phyloP scores from a whole-genome alignment of 2,113 vertebrate genomes.

The Bungarus multicinctus region DNA sequence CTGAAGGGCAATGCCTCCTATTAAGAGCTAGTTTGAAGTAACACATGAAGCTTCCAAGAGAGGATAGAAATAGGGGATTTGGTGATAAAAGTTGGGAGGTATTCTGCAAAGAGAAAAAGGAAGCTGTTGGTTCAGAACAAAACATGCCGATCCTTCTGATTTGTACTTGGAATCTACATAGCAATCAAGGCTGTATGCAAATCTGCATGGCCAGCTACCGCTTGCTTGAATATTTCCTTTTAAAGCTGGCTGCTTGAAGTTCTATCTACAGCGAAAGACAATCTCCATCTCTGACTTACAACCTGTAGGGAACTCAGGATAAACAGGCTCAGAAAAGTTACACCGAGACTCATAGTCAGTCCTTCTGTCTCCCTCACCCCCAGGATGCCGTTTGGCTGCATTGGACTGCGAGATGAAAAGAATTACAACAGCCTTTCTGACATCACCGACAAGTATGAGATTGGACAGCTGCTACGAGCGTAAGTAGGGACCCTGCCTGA shows the following conservation, averaged over 20 bases:
- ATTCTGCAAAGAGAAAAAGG: neutral
- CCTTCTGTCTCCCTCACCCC: neutral
- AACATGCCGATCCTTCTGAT: neutral
- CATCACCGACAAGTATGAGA: constrained; percentile 83
- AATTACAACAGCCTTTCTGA: constrained; percentile 75
- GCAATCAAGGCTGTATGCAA: neutral
- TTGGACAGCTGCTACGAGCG: constrained; percentile 81
- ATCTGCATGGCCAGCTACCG: neutral
- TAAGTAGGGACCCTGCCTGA: constrained; percentile 61
- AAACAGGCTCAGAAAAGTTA: neutral
- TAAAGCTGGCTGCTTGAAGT: neutral
- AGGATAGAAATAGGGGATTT: neutral
- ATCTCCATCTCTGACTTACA: neutral
- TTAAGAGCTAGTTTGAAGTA: neutral
- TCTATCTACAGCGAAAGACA: neutral
- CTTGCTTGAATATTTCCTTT: neutral
- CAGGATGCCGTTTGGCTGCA: constrained; percentile 62
- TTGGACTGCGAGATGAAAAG: constrained; percentile 81
- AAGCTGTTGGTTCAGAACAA: neutral
- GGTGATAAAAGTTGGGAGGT: neutral
- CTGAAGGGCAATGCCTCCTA: neutral
- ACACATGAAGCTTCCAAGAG: neutral
- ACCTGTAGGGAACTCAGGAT: neutral
- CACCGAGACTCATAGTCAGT: neutral
- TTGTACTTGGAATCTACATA: neutral